Base-by-base conservation (phyloP, 2,113 vertebrate species). In the Prunella himalayana region DNA sequence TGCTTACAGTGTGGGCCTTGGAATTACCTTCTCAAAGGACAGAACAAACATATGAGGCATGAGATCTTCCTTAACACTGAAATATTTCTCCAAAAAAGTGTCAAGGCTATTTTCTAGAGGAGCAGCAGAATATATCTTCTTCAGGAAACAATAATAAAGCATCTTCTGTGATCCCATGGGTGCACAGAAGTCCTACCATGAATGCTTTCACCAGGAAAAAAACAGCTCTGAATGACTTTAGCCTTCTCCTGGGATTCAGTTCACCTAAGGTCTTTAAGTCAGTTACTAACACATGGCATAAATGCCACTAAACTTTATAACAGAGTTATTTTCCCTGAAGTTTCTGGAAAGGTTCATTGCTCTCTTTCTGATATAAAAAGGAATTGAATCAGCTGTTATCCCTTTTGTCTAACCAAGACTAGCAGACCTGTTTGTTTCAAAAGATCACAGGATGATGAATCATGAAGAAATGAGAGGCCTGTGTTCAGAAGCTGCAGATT, bases 401-500 rank as follows among this genome's bases (percentile, higher is more conserved):
- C 41, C 11, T 54, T 39, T 77, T 82, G 25, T 45, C 69, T 84
- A 71, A 88, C 77, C 73, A 86, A 56, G 61, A 53, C 51, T 66
- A 72, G 33, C 24, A 78, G 53, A 47, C 11, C 41, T 56, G 18
- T 70, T 88, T 82, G 35, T 86, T 94, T 92, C 72, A 45, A 51
- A 56, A 45, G 69, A 91, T 72, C 81, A 57, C n/a, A 84, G 69
- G 56, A 75, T 64, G 22, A 65, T 76, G 49, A 84, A 89, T 91
- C 83, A 88, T 31, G 42, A 91, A 31, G 89, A 82, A 45, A 78
- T 56, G 49, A 0, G 19, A 86, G 35, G 39, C 33, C 56, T 75
- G 27, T 63, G 30, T 70, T 93, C 64, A 93, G 83, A 81, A 91
- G 30, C 50, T 91, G 49, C 44, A 91, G 81, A 86, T 92, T 94